Evolutionary conservation across 2,888 invertebrate species (phyloP), one percentile per base, ranked within the genome.

Genomic region (Linhomoeus sp.): DNA sequence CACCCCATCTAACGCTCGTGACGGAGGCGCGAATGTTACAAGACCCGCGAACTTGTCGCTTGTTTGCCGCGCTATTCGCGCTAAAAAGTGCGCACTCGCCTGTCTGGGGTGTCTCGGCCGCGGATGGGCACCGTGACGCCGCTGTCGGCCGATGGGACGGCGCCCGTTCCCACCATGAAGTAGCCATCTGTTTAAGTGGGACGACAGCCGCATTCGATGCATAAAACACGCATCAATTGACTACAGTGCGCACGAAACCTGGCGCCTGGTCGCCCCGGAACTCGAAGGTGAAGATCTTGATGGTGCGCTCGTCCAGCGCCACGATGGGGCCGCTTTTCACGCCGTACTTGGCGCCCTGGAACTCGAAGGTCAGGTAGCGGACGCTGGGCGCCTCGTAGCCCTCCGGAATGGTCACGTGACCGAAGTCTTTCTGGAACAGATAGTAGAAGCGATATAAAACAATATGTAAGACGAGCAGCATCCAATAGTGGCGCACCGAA

Each of bases 201-300:
- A n/a, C n/a, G n/a, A n/a, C n/a, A n/a, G n/a, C n/a, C n/a, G n/a
- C n/a, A n/a, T n/a, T n/a, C n/a, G n/a, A n/a, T n/a, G n/a, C n/a
- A n/a, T n/a, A n/a, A n/a, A n/a, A n/a, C n/a, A n/a, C n/a, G n/a
- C n/a, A n/a, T 29, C n/a, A n/a, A n/a, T n/a, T n/a, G n/a, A n/a
- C n/a, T n/a, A n/a, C n/a, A n/a, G n/a, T n/a, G n/a, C n/a, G n/a
- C n/a, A n/a, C n/a, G n/a, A n/a, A 35, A 62, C 63, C 62, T 44
- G 63, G 64, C 7, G 61, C 62, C 45, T 57, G 56, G 49, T 62
- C 56, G 45, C 58, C 63, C 42, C 64, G 59, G 47, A 64, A 64
- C 2, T 52, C 55, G 54, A 64, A 61, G 25, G 56, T 62, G 46
- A 54, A 60, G n/a, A 64, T 54, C 43, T 60, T 60, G 50, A 65